Base-by-base conservation (phyloP, 2,888 invertebrate genomes). In the Cyrtodaria siliqua region DNA sequence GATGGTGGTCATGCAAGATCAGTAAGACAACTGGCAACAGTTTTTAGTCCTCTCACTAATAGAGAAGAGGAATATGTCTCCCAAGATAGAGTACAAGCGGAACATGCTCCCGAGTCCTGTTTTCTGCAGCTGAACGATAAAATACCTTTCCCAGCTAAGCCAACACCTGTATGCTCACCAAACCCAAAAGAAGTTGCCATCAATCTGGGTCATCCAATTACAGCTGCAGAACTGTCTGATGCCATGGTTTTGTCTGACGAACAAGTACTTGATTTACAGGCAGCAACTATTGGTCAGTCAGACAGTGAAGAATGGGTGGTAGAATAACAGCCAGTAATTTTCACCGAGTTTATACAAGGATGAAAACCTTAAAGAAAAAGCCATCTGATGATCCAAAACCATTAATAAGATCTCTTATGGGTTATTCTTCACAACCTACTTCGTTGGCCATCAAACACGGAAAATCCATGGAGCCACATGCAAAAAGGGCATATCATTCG, bases 291-390 rank as follows among this genome's bases (percentile, higher is more conserved):
- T 38, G 49, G 49, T 18, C 60, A 60, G 18, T 20, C 60, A 16
- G 49, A 49, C 29, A 8, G 27, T 27, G 44, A 60, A 12, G 33
- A 33, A 33, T 60, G 60, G 60, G 20, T 16, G 47, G 60, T 14
- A 26, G 60, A 29, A 60, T 60, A 16, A 60, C 60, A 49, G 60
- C 60, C 2, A 60, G 47, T 26, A 60, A 60, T 49, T 49, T 60
- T 18, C 44, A 60, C 27, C 14, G 33, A 20, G 29, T 60, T 3
- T 47, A 18, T 18, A 42, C 60, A 4, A n/a, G n/a, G n/a, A n/a
- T n/a, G n/a, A n/a, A 29, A 4, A 60, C 60, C 2, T n/a, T 60
- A n/a, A 2, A 49, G 16, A 16, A 18, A 26, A 44, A 47, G 26
- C 26, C 26, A 26, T 3, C 26, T 16, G 44, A 44, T 18, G 60